A percentile compares a stretch with the other conserved stretches of the same genome.
These are phyloP conservation scores for Himalopsyche kuldschensis DNA, from an alignment of 2,888 invertebrate species.

Conservation along the genomic window DNA sequence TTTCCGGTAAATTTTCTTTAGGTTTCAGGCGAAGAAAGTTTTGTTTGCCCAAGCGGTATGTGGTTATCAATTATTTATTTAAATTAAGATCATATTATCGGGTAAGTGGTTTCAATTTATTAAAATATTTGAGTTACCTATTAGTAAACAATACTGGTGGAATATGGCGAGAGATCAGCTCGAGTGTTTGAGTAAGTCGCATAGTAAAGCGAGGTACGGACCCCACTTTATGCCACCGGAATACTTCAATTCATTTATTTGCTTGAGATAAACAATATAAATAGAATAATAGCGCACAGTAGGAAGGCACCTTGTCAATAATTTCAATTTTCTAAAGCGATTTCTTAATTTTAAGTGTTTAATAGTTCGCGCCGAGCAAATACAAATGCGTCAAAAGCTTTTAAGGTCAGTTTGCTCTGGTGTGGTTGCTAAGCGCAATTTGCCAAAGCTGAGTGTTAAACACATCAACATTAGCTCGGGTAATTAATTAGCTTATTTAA, in stretches of 20 bases:
- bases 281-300: constrained; percentile 37
- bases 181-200: constrained; percentile 6
- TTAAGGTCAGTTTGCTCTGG: constrained; percentile 39
- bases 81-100: neutral
- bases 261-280: constrained; percentile 31
- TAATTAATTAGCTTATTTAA: no score
- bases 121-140: neutral
- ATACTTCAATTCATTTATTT: constrained; percentile 20
- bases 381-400: constrained; percentile 39
- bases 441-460: neutral
- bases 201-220: constrained; percentile 4
- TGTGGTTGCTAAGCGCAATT: neutral
- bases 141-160: neutral
- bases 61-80: neutral
- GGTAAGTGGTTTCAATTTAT: neutral
- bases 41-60: no score
- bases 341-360: constrained; percentile 40
- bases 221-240: constrained; percentile 8
- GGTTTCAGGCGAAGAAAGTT: no score
- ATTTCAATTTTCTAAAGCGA: constrained; percentile 38
- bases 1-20: no score
- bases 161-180: constrained; percentile 7
- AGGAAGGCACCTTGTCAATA: constrained; percentile 23
- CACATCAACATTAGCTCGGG: no score
- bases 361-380: constrained; percentile 36